A percentile compares a stretch with the other conserved stretches of the same genome.
phyloP scores from a whole-genome alignment of 1,140 invertebrate genomes.

The Ectropis grisescens region DNA sequence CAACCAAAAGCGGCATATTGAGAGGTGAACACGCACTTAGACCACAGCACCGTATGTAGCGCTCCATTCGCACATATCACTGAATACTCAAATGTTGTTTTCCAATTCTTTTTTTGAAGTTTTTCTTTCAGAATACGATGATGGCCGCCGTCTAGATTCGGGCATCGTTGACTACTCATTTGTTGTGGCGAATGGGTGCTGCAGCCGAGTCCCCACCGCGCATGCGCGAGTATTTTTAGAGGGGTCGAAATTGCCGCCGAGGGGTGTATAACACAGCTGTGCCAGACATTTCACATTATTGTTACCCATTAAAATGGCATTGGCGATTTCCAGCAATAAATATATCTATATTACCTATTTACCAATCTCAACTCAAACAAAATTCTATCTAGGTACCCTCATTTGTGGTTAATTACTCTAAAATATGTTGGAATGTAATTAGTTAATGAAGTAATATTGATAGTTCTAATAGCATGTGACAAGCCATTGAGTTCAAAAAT shows the following conservation, averaged over 20 bases:
- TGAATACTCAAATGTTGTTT: conserved; percentile 13
- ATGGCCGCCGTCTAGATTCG: conserved; percentile 22
- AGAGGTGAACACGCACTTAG: conserved; percentile 14
- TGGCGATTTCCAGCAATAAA: neutral
- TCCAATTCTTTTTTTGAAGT: conserved; percentile 16
- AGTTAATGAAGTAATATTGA: too few species aligned
- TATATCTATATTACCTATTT: too few species aligned
- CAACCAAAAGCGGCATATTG: conserved; percentile 56
- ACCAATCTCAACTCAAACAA: too few species aligned
- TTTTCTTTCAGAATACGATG: conserved; percentile 15
- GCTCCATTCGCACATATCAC: conserved; percentile 39
- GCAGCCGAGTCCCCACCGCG: conserved; percentile 38
- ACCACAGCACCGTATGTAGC: conserved; percentile 43
- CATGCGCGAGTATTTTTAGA: conserved; percentile 53
- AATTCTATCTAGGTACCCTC: too few species aligned
- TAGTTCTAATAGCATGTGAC: too few species aligned
- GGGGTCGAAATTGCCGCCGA: conserved; percentile 41
- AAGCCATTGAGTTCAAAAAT: too few species aligned
- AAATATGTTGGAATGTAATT: too few species aligned
- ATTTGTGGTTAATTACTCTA: too few species aligned
- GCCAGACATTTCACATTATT: conserved; percentile 1
- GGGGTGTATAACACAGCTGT: conserved; percentile 54
- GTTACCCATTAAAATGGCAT: neutral
- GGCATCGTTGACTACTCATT: conserved; percentile 42
- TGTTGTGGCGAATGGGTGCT: conserved; percentile 31